phyloP scores from a whole-genome alignment of 2,797 vertebrate genomes.

The Lithobates pipiens region DNA sequence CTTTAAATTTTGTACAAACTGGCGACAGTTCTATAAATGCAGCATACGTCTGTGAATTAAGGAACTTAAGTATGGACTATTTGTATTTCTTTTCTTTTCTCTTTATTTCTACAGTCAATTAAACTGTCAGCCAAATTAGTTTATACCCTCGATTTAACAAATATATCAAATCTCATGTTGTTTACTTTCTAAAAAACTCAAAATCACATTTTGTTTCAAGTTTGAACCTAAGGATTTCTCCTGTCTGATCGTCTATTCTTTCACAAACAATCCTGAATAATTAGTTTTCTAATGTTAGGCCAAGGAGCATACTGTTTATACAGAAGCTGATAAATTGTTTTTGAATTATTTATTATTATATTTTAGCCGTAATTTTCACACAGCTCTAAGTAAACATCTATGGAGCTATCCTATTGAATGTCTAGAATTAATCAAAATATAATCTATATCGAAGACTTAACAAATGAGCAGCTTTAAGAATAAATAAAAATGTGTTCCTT shows the following conservation, averaged over 20 bases:
- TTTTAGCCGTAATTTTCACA: constrained; percentile 23
- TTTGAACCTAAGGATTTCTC: background rate
- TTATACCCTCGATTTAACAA: too few species aligned
- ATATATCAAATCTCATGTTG: too few species aligned
- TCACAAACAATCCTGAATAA: constrained; percentile 36
- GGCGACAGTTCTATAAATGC: too few species aligned
- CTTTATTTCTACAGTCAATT: too few species aligned
- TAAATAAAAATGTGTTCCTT: constrained; percentile 36
- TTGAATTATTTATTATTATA: constrained; percentile 46
- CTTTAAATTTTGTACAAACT: too few species aligned
- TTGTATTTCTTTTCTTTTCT: too few species aligned
- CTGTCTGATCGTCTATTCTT: background rate
- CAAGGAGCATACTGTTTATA: constrained; percentile 41
- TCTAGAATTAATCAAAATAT: constrained; percentile 11
- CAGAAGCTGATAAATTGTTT: constrained; percentile 34
- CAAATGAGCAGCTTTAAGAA: constrained; percentile 16
- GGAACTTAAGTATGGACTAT: too few species aligned
- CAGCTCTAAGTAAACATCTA: constrained; percentile 28
- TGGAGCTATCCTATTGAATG: constrained; percentile 6
- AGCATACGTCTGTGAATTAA: too few species aligned
- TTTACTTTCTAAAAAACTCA: background rate
- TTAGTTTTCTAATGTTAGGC: constrained; percentile 21
- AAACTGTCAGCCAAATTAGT: too few species aligned
- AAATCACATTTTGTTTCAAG: background rate
- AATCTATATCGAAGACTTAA: background rate